phyloP scores from a whole-genome alignment of 2,797 vertebrate species.

The Ambastaia sidthimunki region DNA sequence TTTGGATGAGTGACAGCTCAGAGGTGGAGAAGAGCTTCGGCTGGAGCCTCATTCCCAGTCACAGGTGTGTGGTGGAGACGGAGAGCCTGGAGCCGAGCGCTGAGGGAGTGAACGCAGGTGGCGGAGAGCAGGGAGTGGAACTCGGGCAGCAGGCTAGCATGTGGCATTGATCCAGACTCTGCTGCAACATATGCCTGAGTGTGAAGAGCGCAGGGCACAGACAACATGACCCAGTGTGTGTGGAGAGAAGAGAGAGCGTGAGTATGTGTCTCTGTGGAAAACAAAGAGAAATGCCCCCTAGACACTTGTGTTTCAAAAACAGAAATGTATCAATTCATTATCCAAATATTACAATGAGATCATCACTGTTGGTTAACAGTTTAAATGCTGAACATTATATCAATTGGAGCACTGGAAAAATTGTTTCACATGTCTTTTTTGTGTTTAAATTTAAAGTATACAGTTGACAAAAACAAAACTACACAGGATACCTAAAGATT shows the following conservation, averaged over 20 bases:
- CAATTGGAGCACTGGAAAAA: neutral
- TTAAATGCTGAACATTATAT: neutral
- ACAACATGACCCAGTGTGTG: constrained; percentile 40
- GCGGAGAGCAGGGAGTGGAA: constrained; percentile 70
- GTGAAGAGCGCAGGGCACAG: constrained; percentile 43
- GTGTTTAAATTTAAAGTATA: neutral
- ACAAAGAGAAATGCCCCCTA: neutral
- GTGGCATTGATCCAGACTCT: constrained; percentile 79
- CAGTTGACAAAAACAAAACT: neutral
- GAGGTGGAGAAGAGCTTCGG: constrained; percentile 27
- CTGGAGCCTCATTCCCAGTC: constrained; percentile 55
- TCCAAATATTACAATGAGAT: neutral
- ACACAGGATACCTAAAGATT: neutral
- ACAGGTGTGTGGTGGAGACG: constrained; percentile 58
- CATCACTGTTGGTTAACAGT: neutral
- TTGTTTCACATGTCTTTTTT: neutral
- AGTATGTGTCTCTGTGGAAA: constrained; percentile 35
- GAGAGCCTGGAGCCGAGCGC: constrained; percentile 49
- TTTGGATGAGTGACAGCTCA: constrained; percentile 52
- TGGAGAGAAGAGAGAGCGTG: constrained; percentile 32
- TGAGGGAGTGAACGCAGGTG: constrained; percentile 79
- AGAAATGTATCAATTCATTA: neutral
- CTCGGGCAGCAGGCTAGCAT: constrained; percentile 77
- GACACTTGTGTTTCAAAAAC: constrained; percentile 1
- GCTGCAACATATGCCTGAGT: constrained; percentile 76